phyloP scores from a whole-genome alignment of 1,140 invertebrate species.

The Apis cerana region DNA sequence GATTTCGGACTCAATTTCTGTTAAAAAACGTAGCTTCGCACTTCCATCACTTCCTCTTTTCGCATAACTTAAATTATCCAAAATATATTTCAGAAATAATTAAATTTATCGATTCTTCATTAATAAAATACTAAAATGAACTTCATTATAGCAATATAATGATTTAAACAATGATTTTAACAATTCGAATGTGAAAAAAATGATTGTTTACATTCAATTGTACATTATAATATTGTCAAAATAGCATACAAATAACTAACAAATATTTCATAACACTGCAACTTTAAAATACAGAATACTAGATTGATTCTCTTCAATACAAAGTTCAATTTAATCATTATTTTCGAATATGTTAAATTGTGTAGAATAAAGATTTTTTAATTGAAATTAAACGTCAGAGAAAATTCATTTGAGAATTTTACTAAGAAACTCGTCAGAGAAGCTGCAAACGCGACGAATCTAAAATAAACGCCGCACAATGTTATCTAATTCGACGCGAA shows the following conservation, averaged over 20 bases:
- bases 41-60: background rate
- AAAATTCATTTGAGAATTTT: background rate
- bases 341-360: background rate
- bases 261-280: background rate
- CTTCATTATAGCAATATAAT: background rate
- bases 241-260: background rate
- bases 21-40: background rate
- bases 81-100: background rate
- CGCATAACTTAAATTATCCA: background rate
- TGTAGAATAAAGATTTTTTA: too few relatives aligned
- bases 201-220: conserved; percentile 30
- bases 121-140: background rate
- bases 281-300: background rate
- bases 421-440: conserved; percentile 2
- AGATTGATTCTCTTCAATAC: background rate
- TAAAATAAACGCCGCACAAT: conserved; percentile 58
- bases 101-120: background rate
- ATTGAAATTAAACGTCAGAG: background rate
- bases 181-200: background rate
- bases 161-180: too few relatives aligned
- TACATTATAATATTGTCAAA: conserved; percentile 1
- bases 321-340: background rate
- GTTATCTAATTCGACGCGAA: conserved; percentile 68
- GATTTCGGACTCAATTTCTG: background rate
- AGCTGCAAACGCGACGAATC: conserved; percentile 43